Conservation (phyloP, 1,140 invertebrate genomes). For the Drosophila orena region DNA sequence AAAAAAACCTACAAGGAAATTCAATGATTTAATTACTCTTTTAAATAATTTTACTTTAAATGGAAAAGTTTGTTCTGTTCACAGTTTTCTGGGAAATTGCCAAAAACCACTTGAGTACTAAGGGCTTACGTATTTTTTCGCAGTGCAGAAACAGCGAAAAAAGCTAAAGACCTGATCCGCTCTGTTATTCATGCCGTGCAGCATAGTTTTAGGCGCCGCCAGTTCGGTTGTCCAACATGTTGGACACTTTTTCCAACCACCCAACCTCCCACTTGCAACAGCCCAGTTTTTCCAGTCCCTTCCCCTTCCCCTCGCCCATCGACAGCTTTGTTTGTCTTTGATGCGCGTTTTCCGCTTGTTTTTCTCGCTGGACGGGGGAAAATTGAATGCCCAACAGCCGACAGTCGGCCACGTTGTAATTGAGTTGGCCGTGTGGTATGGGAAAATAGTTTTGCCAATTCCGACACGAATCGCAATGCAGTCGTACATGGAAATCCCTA, state of each 20-base stretch:
- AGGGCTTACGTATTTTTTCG: background rate
- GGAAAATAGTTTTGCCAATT: constrained; percentile 44
- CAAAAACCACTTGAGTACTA: background rate
- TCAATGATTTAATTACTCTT: no score
- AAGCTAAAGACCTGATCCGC: constrained; percentile 21
- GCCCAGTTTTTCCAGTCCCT: background rate
- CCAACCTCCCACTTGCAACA: background rate
- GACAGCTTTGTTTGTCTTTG: constrained; percentile 50
- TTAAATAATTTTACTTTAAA: no score
- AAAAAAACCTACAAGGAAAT: no score
- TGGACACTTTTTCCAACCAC: constrained; percentile 41
- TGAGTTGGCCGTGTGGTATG: constrained; percentile 48
- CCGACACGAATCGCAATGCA: constrained; percentile 37
- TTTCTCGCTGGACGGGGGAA: constrained; percentile 24
- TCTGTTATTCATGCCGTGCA: constrained; percentile 53
- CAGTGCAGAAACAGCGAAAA: background rate
- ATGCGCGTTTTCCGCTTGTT: constrained; percentile 57
- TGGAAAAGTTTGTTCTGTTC: no score
- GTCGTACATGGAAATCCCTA: constrained; percentile 32
- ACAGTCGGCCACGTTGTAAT: constrained; percentile 40
- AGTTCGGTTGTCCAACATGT: constrained; percentile 51
- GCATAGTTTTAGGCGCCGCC: constrained; percentile 57
- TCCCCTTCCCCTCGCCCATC: background rate
- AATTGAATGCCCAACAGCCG: constrained; percentile 47
- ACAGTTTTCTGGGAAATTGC: no score